Evolutionary conservation across 2,888 invertebrate species (phyloP), one percentile per base, ranked within the genome.

Genomic region (Hedychridium roseum): DNA sequence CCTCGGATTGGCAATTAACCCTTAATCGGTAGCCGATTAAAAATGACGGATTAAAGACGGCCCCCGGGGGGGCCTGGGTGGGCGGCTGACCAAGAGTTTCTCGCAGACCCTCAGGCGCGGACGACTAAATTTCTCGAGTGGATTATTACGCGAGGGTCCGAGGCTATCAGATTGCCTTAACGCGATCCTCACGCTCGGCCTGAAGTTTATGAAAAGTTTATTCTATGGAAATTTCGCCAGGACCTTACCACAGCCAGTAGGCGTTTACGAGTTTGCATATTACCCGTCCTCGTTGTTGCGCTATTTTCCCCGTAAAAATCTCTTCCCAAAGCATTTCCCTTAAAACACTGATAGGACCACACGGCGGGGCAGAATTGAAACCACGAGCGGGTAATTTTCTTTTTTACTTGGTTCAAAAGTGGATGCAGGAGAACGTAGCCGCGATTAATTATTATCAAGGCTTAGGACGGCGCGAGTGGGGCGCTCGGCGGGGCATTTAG

Each of bases 71-170:
- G 69, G 52, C 60, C 66, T 47, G 61, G 66, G 61, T 37, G 58
- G 50, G 59, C 50, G 59, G 66, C 68, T 69, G 70, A 69, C 71
- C 70, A 68, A 67, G 65, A 68, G 68, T 70, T 71, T 66, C 59
- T 26, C 39, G 46, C 48, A 54, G 45, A 54, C 57, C 69, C 60
- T 46, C 50, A 39, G 66, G 64, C 60, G 49, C 53, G 63, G 67
- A 64, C 71, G 70, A 70, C 73, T 70, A 72, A 72, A 75, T 74
- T 72, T 64, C 71, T 69, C 62, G 62, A 58, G 63, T 35, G 62
- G 68, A 71, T 71, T 71, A 75, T 75, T 73, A 73, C 61, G n/a
- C n/a, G 65, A 69, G 73, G 75, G 70, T 70, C 64, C 64, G 63
- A 58, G 59, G 60, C 57, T 54, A 48, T 52, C 56, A 52, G 56